Conservation (phyloP, 2,797 vertebrate genomes). For the Paratrypauchen microcephalus region DNA sequence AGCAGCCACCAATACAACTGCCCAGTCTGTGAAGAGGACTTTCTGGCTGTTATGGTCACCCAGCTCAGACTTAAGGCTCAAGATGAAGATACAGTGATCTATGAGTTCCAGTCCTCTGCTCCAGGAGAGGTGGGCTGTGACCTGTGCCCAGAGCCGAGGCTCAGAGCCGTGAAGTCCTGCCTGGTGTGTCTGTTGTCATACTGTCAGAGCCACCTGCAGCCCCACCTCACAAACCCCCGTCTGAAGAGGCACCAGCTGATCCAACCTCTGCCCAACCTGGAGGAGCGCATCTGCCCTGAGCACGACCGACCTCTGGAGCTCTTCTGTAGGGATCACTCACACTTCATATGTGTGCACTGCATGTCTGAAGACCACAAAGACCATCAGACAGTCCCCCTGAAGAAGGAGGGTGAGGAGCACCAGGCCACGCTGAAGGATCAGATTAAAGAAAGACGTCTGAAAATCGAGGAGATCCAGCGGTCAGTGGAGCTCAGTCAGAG, state of each 20-base stretch:
- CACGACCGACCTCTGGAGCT: slow-evolving; percentile 28
- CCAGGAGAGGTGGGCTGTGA: slow-evolving; percentile 19
- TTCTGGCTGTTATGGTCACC: slow-evolving; percentile 24
- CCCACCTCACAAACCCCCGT: neutral
- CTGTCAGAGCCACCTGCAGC: slow-evolving; percentile 38
- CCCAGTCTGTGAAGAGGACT: no score
- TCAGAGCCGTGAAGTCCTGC: slow-evolving; percentile 31
- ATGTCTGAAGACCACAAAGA: slow-evolving; percentile 2
- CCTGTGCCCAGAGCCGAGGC: slow-evolving; percentile 21
- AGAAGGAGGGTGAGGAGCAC: slow-evolving; percentile 13
- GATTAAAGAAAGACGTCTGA: slow-evolving; percentile 20
- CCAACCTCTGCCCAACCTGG: slow-evolving; percentile 23
- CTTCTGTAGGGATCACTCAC: slow-evolving; percentile 32
- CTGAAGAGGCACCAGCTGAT: slow-evolving; percentile 28
- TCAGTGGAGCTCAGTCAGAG: slow-evolving; percentile 15
- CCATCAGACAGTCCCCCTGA: slow-evolving; percentile 19
- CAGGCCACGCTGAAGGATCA: slow-evolving; percentile 8
- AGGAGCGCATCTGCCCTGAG: slow-evolving; percentile 19
- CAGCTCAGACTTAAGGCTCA: slow-evolving; percentile 13
- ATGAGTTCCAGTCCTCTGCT: neutral
- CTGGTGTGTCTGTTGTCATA: slow-evolving; percentile 26
- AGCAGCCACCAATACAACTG: no score
- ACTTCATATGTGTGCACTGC: slow-evolving; percentile 25
- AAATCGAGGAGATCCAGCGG: slow-evolving; percentile 20
- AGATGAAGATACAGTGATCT: slow-evolving; percentile 8